Percentiles rank a stretch among this genome's conserved stretches.
Evolutionary conservation across 2,888 invertebrate genomes (phyloP).

Genomic region (Pelosia muscerda): DNA sequence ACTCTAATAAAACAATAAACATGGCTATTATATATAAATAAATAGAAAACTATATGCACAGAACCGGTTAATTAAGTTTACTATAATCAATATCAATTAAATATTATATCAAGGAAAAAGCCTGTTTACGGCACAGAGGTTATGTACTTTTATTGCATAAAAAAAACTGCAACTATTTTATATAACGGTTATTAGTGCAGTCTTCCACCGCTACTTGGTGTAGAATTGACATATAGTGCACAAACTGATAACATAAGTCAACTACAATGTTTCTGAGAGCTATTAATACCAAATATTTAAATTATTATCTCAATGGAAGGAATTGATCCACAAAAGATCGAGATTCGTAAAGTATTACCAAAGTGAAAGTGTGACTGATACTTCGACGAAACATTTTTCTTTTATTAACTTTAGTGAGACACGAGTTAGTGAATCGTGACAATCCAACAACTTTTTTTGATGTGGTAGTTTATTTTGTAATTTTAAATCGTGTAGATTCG

Average conservation of each 20-base stretch:
- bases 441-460: neutral
- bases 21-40: too few species aligned
- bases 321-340: neutral
- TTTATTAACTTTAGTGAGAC: slow-evolving; percentile 3
- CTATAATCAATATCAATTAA: too few species aligned
- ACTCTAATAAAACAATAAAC: too few species aligned
- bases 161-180: too few species aligned
- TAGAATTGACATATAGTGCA: neutral
- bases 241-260: neutral
- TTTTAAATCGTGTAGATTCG: too few species aligned
- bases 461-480: neutral
- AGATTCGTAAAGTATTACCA: neutral
- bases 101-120: too few species aligned
- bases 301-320: neutral
- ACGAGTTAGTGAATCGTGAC: slow-evolving; percentile 8
- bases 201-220: neutral
- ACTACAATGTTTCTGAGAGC: neutral
- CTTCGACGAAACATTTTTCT: slow-evolving; percentile 8
- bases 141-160: too few species aligned
- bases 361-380: slow-evolving; percentile 17
- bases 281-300: neutral
- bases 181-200: too few species aligned
- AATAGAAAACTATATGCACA: too few species aligned
- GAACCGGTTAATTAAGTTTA: too few species aligned
- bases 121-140: too few species aligned